These are phyloP conservation scores for Drosophila seguyi DNA, from an alignment of 1,140 invertebrate species.

Conservation along the genomic window DNA sequence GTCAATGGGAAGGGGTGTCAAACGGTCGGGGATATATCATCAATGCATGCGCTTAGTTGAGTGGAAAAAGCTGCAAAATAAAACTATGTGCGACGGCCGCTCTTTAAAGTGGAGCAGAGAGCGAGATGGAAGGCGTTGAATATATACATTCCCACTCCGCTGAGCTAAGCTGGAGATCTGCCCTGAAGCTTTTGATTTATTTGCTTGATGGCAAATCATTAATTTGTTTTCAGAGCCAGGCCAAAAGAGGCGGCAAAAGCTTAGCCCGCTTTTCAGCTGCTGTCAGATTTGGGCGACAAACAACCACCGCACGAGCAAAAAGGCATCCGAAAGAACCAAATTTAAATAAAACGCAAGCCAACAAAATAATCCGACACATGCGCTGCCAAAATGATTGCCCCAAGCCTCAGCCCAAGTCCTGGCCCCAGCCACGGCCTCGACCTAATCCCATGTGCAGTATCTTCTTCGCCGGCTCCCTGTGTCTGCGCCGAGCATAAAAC, in stretches of 20 bases:
- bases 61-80: conserved; percentile 63
- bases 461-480: conserved; percentile 15
- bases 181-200: conserved; percentile 76
- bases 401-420: conserved; percentile 11
- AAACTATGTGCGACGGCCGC: conserved; percentile 33
- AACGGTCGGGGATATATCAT: conserved; percentile 65
- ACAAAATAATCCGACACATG: conserved; percentile 83
- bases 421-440: background rate
- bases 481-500: conserved; percentile 49
- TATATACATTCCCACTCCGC: conserved; percentile 1
- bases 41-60: conserved; percentile 80
- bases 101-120: conserved; percentile 38
- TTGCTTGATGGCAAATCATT: conserved; percentile 76
- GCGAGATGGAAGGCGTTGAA: conserved; percentile 1
- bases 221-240: conserved; percentile 57
- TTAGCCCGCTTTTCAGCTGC: conserved; percentile 72
- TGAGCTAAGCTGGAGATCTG: conserved; percentile 46
- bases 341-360: conserved; percentile 71
- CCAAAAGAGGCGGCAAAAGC: conserved; percentile 37
- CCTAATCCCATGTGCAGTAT: conserved; percentile 66
- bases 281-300: conserved; percentile 70
- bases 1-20: conserved; percentile 66
- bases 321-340: conserved; percentile 42
- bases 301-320: conserved; percentile 44
- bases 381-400: conserved; percentile 73